These are phyloP conservation scores for Pherbina coryleti DNA, from an alignment of 2,888 invertebrate genomes.

Conservation along the genomic window DNA sequence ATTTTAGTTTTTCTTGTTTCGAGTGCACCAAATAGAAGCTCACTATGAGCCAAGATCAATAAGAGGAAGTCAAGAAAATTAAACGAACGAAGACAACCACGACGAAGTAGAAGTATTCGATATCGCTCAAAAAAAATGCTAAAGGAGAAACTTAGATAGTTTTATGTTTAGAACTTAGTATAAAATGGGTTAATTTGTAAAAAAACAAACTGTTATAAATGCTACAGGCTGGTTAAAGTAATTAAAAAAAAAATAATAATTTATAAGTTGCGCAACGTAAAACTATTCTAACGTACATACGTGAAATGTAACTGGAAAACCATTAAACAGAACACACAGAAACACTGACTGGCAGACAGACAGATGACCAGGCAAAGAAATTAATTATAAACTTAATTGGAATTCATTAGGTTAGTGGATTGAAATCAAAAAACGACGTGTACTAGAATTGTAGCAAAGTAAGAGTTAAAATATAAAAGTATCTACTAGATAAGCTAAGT, in stretches of 20 bases:
- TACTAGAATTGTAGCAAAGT: neutral
- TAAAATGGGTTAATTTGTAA: neutral
- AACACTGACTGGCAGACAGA: neutral
- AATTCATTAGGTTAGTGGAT: conserved; percentile 20
- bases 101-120: neutral
- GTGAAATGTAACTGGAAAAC: neutral
- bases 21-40: too few relatives aligned
- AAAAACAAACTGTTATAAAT: neutral
- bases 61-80: neutral
- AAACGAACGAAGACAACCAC: neutral
- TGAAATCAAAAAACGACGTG: conserved; percentile 3
- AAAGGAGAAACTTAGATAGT: neutral
- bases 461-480: conserved; percentile 25
- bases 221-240: conserved; percentile 30
- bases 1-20: too few relatives aligned
- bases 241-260: neutral
- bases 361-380: neutral
- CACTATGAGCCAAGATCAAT: too few relatives aligned
- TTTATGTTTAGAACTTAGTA: neutral
- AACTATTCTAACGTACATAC: neutral
- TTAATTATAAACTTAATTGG: neutral
- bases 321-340: neutral
- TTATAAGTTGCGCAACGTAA: neutral
- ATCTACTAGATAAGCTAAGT: conserved; percentile 2
- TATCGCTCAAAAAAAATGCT: neutral